Conservation (phyloP, 2,113 vertebrate genomes). For the Gadus chalcogrammus region DNA sequence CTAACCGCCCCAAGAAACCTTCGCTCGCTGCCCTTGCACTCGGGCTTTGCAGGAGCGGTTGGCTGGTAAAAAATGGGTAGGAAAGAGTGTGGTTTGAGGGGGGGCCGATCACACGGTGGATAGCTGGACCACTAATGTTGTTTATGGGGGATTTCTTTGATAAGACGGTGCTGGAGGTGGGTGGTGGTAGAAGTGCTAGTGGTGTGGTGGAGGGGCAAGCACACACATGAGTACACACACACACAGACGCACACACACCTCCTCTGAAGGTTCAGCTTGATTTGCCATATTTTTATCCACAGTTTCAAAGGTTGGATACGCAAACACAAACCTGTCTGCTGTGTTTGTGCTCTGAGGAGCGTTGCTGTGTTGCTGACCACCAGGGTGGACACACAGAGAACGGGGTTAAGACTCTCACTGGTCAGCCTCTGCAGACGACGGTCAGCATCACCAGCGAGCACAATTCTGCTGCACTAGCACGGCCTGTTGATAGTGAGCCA, state of each 20-base stretch:
- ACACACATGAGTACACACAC: no score
- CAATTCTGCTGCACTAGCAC: conserved; percentile 61
- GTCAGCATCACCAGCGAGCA: conserved; percentile 14
- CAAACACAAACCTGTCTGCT: no score
- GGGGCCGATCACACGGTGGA: conserved; percentile 85
- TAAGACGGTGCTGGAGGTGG: conserved; percentile 33
- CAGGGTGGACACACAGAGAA: neutral
- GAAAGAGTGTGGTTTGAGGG: conserved; percentile 31
- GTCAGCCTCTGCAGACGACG: conserved; percentile 18
- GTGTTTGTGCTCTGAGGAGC: no score
- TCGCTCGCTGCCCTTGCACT: conserved; percentile 78
- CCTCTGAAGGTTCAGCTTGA: no score
- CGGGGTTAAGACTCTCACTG: conserved; percentile 6
- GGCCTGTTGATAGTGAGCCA: conserved; percentile 52
- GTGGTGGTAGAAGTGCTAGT: no score
- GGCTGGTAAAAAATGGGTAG: conserved; percentile 78
- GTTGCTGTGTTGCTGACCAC: neutral
- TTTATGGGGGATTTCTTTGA: conserved; percentile 80
- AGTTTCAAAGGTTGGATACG: no score
- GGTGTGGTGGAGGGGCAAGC: no score
- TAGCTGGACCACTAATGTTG: conserved; percentile 70
- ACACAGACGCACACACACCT: no score
- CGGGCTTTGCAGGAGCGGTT: conserved; percentile 82
- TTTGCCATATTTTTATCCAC: no score
- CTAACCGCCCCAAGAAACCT: conserved; percentile 77